These are phyloP conservation scores for Drosophila ochracea DNA, from an alignment of 2,888 invertebrate species.

Conservation along the genomic window DNA sequence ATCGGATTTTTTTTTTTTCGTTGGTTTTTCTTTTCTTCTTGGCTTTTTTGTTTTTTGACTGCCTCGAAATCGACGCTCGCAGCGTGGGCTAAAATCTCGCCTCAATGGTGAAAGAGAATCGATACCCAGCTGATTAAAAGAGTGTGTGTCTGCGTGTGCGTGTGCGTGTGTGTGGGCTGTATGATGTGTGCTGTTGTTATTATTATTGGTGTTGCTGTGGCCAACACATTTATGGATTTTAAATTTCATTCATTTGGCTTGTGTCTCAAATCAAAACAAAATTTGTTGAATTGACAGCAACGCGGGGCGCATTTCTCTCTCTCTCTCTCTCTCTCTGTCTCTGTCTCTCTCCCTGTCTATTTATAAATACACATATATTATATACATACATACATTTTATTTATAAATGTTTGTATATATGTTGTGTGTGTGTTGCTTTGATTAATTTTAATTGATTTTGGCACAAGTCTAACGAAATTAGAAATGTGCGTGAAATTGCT, in stretches of 20 bases:
- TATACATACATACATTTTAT: neutral
- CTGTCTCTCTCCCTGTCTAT: neutral
- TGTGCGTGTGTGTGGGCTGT: constrained; percentile 41
- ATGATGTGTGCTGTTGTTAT: constrained; percentile 23
- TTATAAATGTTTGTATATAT: neutral
- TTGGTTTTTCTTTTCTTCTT: constrained; percentile 12
- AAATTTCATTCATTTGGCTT: constrained; percentile 66
- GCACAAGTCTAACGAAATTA: constrained; percentile 64
- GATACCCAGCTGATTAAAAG: constrained; percentile 42
- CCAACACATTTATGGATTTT: constrained; percentile 60
- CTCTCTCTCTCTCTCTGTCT: neutral
- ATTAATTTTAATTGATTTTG: constrained; percentile 71
- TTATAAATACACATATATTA: neutral
- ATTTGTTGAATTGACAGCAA: constrained; percentile 66
- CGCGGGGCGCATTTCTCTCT: constrained; percentile 44
- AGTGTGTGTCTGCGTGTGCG: constrained; percentile 11
- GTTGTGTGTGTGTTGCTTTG: constrained; percentile 14
- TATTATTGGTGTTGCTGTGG: constrained; percentile 29
- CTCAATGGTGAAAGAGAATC: constrained; percentile 56
- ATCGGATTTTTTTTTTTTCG: constrained; percentile 20
- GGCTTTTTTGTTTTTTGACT: constrained; percentile 6
- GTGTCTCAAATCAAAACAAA: constrained; percentile 76
- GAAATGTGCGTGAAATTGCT: constrained; percentile 65
- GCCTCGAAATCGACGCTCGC: constrained; percentile 47
- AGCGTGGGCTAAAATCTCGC: constrained; percentile 61